A percentile compares a stretch with the other conserved stretches of the same genome.
Evolutionary conservation across 2,113 vertebrate genomes (phyloP).

Genomic region (Poeciliopsis retropinna): DNA sequence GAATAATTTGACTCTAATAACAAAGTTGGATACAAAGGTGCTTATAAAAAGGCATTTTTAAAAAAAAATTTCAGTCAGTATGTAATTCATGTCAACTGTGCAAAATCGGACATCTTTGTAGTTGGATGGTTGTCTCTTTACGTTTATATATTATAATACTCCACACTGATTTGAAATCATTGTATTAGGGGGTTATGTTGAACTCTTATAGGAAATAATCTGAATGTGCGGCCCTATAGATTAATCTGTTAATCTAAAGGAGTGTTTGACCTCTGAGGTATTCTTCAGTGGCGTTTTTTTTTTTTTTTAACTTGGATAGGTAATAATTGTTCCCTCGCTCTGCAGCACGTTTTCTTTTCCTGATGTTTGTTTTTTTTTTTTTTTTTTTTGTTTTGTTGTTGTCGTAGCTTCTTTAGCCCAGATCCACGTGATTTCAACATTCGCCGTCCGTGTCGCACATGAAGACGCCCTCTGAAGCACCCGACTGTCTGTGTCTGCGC

Average conservation of each 20-base stretch:
- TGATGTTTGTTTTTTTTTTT: slow-evolving; percentile 25
- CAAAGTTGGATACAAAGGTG: too few relatives aligned
- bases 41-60: too few relatives aligned
- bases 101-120: too few relatives aligned
- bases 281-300: not conserved
- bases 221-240: not conserved
- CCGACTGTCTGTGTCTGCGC: slow-evolving; percentile 68
- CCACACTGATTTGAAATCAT: too few relatives aligned
- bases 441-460: slow-evolving; percentile 64
- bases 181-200: too few relatives aligned
- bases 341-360: slow-evolving; percentile 1
- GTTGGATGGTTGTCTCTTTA: too few relatives aligned
- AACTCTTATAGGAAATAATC: too few relatives aligned
- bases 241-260: not conserved
- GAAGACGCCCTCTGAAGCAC: slow-evolving; percentile 73
- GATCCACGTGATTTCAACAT: slow-evolving; percentile 67
- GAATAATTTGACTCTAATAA: too few relatives aligned
- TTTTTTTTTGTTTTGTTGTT: slow-evolving; percentile 7
- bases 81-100: too few relatives aligned
- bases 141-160: too few relatives aligned
- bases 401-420: slow-evolving; percentile 36
- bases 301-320: not conserved
- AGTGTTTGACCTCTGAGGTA: not conserved
- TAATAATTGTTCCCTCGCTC: slow-evolving; percentile 1
- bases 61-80: too few relatives aligned